Evolutionary conservation across 2,797 vertebrate genomes (phyloP).

Genomic region (Coreius guichenoti): DNA sequence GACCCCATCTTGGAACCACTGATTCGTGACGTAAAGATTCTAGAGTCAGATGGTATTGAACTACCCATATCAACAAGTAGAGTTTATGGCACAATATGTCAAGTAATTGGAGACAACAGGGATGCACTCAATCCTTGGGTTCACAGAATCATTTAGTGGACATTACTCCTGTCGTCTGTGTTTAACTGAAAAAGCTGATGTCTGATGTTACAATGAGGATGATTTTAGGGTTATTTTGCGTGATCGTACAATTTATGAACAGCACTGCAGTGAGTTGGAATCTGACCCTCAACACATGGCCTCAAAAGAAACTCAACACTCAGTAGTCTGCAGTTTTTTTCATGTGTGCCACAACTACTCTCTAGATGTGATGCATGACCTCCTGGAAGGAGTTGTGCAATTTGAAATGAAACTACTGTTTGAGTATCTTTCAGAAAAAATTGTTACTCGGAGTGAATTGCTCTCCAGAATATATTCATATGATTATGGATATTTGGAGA

Average conservation of each 20-base stretch:
- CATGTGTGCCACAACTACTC: conserved; percentile 42
- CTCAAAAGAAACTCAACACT: conserved; percentile 19
- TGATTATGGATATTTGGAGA: conserved; percentile 4
- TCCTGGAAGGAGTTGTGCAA: conserved; percentile 47
- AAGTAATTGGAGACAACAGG: conserved; percentile 33
- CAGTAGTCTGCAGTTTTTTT: conserved; percentile 33
- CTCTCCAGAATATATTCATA: conserved; percentile 8
- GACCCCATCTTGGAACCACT: conserved; percentile 36
- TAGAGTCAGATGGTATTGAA: conserved; percentile 29
- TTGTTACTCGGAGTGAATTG: neutral
- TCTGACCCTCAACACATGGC: conserved; percentile 20
- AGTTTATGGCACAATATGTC: conserved; percentile 25
- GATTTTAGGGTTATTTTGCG: neutral
- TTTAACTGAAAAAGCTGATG: conserved; percentile 2
- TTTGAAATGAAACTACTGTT: conserved; percentile 25
- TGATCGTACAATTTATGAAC: conserved; percentile 20
- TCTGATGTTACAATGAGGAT: neutral
- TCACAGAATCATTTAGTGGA: conserved; percentile 23
- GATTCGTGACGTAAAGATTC: conserved; percentile 7
- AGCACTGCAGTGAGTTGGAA: neutral
- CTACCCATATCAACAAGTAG: conserved; percentile 13
- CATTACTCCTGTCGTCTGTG: neutral
- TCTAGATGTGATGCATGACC: conserved; percentile 54
- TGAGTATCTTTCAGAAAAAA: conserved; percentile 9
- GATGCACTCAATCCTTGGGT: conserved; percentile 32